Evolutionary conservation across 2,113 vertebrate species (phyloP).

Genomic region (Hassar affinis): DNA sequence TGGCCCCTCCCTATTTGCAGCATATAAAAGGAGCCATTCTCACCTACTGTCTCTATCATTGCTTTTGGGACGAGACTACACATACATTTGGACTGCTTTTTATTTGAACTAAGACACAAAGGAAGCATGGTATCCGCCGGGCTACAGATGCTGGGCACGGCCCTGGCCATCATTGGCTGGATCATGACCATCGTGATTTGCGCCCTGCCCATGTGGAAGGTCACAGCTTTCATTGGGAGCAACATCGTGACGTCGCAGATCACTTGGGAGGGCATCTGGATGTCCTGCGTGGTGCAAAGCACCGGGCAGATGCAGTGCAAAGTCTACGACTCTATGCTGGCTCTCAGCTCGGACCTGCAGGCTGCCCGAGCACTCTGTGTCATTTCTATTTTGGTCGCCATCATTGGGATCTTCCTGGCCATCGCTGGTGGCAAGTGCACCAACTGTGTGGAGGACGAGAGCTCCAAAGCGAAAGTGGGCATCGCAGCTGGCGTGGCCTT

Average conservation of each 20-base stretch:
- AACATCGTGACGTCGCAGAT: slow-evolving; percentile 87
- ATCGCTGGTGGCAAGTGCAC: slow-evolving; percentile 87
- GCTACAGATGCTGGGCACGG: slow-evolving; percentile 84
- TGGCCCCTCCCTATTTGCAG: slow-evolving; percentile 58
- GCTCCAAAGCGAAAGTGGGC: slow-evolving; percentile 77
- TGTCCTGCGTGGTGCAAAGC: slow-evolving; percentile 91
- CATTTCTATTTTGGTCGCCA: slow-evolving; percentile 77
- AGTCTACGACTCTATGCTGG: slow-evolving; percentile 88
- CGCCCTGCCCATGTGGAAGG: slow-evolving; percentile 85
- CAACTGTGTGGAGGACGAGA: slow-evolving; percentile 86
- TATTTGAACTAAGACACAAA: slow-evolving; percentile 12
- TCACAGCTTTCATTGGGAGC: slow-evolving; percentile 81
- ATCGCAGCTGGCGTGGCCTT: slow-evolving; percentile 76
- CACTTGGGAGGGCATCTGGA: slow-evolving; percentile 93
- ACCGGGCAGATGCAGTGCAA: slow-evolving; percentile 96
- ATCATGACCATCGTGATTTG: slow-evolving; percentile 81
- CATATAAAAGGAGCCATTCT: slow-evolving; percentile 61
- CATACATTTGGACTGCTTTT: slow-evolving; percentile 43
- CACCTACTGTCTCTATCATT: slow-evolving; percentile 49
- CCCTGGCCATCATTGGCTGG: slow-evolving; percentile 86
- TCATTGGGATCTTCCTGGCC: slow-evolving; percentile 77
- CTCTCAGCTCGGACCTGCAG: slow-evolving; percentile 80
- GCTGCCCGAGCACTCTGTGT: slow-evolving; percentile 82
- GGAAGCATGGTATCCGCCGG: slow-evolving; percentile 81
- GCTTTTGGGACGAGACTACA: slow-evolving; percentile 11